phyloP scores from a whole-genome alignment of 1,140 invertebrate species.

The Homarus americanus region DNA sequence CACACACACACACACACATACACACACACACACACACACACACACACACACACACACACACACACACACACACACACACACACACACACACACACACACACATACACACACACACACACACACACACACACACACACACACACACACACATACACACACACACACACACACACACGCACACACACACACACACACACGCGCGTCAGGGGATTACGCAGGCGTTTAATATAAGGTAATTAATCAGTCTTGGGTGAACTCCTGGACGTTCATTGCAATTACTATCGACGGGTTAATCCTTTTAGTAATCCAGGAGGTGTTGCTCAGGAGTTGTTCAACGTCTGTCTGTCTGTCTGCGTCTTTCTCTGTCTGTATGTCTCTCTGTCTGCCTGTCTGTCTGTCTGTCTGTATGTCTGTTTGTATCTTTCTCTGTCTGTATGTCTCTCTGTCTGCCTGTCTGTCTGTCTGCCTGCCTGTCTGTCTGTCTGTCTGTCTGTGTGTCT shows the following conservation, averaged over 20 bases:
- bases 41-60: neutral
- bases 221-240: neutral
- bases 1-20: neutral
- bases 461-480: too few relatives aligned
- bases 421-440: too few relatives aligned
- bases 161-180: conserved; percentile 13
- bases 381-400: too few relatives aligned
- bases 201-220: neutral
- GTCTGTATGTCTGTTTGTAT: too few relatives aligned
- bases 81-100: neutral
- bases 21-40: neutral
- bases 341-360: too few relatives aligned
- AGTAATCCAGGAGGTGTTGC: neutral
- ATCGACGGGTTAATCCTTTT: neutral
- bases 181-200: conserved; percentile 2
- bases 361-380: too few relatives aligned
- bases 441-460: too few relatives aligned
- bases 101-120: neutral
- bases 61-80: neutral
- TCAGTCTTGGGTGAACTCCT: neutral
- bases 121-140: conserved; percentile 18
- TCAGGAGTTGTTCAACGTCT: neutral
- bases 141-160: conserved; percentile 13
- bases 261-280: neutral
- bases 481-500: too few relatives aligned